Conservation (phyloP, 2,113 vertebrate species). For the Petrocephalus microphthalmus region DNA sequence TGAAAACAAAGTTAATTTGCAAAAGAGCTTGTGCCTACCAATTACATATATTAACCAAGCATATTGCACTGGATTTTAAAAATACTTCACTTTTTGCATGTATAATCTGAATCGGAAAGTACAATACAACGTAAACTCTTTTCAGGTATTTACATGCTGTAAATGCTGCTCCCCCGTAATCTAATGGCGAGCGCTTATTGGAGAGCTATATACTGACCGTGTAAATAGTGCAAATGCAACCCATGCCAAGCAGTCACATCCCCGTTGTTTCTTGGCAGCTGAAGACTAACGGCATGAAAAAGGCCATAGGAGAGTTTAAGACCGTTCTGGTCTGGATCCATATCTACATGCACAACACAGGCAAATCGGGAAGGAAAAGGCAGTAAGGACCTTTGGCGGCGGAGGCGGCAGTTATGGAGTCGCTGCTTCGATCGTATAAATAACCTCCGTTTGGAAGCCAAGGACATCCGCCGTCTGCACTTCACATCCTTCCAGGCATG, state of each 20-base stretch:
- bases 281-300: not conserved
- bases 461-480: not conserved
- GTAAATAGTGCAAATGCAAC: not conserved
- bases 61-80: not conserved
- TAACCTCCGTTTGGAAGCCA: not conserved
- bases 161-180: not conserved
- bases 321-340: constrained; percentile 11
- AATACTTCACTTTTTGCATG: not conserved
- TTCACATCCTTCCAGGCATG: not conserved
- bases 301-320: constrained; percentile 22
- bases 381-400: not conserved
- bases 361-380: not conserved
- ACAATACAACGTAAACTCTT: not conserved
- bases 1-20: not conserved
- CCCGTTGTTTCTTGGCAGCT: not conserved
- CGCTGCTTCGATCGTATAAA: not conserved
- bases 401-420: not conserved
- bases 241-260: not conserved
- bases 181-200: not conserved
- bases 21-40: not conserved
- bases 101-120: not conserved
- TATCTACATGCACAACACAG: not conserved
- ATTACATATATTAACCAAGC: not conserved
- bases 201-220: not conserved
- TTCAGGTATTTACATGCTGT: not conserved